phyloP scores from a whole-genome alignment of 2,888 invertebrate species.

The Emmelina monodactyla region DNA sequence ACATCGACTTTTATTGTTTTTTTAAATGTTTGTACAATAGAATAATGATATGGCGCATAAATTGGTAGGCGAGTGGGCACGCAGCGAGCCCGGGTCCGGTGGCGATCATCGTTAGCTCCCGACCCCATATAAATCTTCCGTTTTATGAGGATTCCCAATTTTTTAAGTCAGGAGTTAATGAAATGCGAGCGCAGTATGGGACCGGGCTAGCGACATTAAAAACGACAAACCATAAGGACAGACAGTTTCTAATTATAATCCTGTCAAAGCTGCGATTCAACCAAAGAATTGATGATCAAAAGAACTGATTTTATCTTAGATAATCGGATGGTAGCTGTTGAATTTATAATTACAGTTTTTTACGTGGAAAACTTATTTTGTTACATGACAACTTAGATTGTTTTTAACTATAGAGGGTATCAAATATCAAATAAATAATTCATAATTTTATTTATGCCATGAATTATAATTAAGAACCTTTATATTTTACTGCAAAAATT shows the following conservation, averaged over 20 bases:
- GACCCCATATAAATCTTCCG: conserved; percentile 60
- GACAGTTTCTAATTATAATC: conserved; percentile 65
- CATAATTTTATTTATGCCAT: too few relatives aligned
- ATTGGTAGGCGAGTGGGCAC: conserved; percentile 12
- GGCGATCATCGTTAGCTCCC: conserved; percentile 58
- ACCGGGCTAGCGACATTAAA: conserved; percentile 63
- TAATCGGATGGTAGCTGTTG: conserved; percentile 45
- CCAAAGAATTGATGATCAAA: conserved; percentile 59
- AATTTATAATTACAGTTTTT: too few relatives aligned
- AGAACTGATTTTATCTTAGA: conserved; percentile 36
- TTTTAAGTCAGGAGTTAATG: conserved; percentile 57
- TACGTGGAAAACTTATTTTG: too few relatives aligned
- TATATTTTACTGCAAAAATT: too few relatives aligned
- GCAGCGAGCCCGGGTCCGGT: conserved; percentile 40
- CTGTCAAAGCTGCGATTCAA: conserved; percentile 61
- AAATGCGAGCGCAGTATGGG: conserved; percentile 65
- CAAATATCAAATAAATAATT: too few relatives aligned
- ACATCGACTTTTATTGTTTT: too few relatives aligned
- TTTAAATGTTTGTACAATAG: too few relatives aligned
- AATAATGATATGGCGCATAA: conserved; percentile 1
- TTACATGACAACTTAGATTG: too few relatives aligned
- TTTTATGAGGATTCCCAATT: conserved; percentile 60
- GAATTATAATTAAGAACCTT: too few relatives aligned
- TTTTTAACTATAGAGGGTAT: too few relatives aligned
- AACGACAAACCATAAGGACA: conserved; percentile 58